These are phyloP conservation scores for Phymatocera aterrima DNA, from an alignment of 2,888 invertebrate genomes.

Conservation along the genomic window DNA sequence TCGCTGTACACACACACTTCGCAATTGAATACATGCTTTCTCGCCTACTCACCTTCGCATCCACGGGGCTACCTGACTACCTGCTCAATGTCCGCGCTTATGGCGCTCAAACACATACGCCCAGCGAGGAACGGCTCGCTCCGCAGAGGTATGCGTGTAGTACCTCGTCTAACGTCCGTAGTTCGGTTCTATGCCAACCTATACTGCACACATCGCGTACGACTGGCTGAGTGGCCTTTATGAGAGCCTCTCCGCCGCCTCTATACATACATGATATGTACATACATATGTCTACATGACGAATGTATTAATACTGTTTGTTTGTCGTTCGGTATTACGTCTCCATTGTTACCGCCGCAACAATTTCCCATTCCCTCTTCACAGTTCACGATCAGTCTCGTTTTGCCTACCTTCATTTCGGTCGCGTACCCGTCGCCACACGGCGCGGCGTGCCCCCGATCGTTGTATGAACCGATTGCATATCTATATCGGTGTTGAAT, in stretches of 20 bases:
- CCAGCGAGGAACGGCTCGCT: neutral
- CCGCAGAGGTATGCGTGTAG: neutral
- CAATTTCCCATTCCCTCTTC: neutral
- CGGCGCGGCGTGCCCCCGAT: neutral
- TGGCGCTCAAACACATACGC: neutral
- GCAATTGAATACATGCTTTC: no score
- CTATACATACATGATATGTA: neutral
- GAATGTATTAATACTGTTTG: slow-evolving; percentile 43
- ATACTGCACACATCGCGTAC: neutral
- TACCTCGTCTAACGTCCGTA: no score
- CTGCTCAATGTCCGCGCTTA: neutral
- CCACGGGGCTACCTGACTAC: slow-evolving; percentile 8
- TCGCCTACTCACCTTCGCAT: neutral
- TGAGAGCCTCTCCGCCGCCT: neutral
- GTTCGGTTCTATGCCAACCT: no score
- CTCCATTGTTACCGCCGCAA: slow-evolving; percentile 35
- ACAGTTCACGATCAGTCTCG: no score
- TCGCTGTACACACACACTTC: no score
- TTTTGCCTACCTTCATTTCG: neutral
- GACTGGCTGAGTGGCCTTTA: neutral
- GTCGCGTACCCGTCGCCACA: neutral
- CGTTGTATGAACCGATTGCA: slow-evolving; percentile 32
- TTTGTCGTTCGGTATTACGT: slow-evolving; percentile 37
- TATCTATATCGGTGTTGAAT: slow-evolving; percentile 37
- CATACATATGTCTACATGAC: neutral